A percentile compares a stretch with the other conserved stretches of the same genome.
These are phyloP conservation scores for Malacosoma neustria DNA, from an alignment of 2,888 invertebrate species.

Conservation along the genomic window DNA sequence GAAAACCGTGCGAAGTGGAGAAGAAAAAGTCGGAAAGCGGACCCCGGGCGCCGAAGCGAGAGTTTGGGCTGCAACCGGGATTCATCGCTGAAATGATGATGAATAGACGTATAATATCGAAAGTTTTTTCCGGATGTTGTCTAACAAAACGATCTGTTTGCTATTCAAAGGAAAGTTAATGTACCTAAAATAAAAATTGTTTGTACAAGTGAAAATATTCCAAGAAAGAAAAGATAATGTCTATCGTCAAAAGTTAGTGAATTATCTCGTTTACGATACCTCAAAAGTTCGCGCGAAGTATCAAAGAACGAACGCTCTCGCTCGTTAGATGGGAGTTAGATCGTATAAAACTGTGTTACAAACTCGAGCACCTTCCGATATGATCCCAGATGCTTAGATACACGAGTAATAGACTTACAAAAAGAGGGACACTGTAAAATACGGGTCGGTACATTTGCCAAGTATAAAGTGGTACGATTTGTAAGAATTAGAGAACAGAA, in stretches of 20 bases:
- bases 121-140: too few relatives aligned
- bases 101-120: too few relatives aligned
- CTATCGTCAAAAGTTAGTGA: constrained; percentile 4
- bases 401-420: neutral
- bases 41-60: too few relatives aligned
- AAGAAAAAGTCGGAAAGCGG: too few relatives aligned
- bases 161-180: neutral
- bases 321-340: constrained; percentile 17
- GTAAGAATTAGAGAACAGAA: too few relatives aligned
- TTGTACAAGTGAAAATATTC: neutral
- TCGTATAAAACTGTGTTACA: constrained; percentile 24
- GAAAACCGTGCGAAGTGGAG: too few relatives aligned
- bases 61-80: too few relatives aligned
- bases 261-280: constrained; percentile 18
- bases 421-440: neutral
- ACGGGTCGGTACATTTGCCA: neutral
- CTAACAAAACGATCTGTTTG: constrained; percentile 17
- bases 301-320: constrained; percentile 13
- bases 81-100: too few relatives aligned
- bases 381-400: constrained; percentile 8
- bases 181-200: neutral
- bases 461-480: too few relatives aligned
- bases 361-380: constrained; percentile 10
- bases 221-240: neutral
- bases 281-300: constrained; percentile 18